Base-by-base conservation (phyloP, 2,113 vertebrate genomes). In the Chamaea fasciata region DNA sequence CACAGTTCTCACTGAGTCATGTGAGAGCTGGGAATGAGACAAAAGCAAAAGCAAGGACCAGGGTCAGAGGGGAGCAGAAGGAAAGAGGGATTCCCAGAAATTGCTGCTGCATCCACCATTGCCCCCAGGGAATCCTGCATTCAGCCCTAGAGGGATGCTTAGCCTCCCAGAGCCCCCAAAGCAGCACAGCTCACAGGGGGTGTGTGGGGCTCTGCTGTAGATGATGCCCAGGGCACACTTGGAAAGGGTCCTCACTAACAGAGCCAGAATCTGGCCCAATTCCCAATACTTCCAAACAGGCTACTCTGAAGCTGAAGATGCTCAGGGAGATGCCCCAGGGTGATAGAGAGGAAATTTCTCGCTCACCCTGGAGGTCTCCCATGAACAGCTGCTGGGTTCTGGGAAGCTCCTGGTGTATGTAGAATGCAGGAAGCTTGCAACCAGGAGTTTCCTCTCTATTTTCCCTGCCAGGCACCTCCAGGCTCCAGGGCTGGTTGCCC, bases 1-100 rank as follows among this genome's bases (percentile, higher is more conserved):
- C 5, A 2, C 39, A 5, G 89, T 64, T 85, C 71, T 76, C 1
- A 1, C 35, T 6, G 24, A 76, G 86, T 92, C 95, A 84, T 30
- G 10, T 87, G 95, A 80, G 70, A 96, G 49, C 62, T 3, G 5
- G 75, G 65, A 89, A 82, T 5, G 68, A 92, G 67, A 82, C 70
- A 67, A 75, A 89, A 94, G 87, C 26, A 8, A 60, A 74, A 59
- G 55, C n/a, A 21, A 59, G n/a, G 33, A 70, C 11, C 33, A 7
- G n/a, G 39, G 50, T 63, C 5, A 20, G 77, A 24, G 42, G 21
- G 39, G 13, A 84, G 52, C 9, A 37, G 67, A 56, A 77, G 26
- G 59, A 71, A 39, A 46, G 52, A 46, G 5, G 9, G 20, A 57
- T 80, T 95, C 74, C 84, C 79, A 73, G 89, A 89, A 92, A 74